A percentile compares a stretch with the other conserved stretches of the same genome.
Evolutionary conservation across 2,888 invertebrate species (phyloP).

Genomic region (Caenorhabditis sp.): DNA sequence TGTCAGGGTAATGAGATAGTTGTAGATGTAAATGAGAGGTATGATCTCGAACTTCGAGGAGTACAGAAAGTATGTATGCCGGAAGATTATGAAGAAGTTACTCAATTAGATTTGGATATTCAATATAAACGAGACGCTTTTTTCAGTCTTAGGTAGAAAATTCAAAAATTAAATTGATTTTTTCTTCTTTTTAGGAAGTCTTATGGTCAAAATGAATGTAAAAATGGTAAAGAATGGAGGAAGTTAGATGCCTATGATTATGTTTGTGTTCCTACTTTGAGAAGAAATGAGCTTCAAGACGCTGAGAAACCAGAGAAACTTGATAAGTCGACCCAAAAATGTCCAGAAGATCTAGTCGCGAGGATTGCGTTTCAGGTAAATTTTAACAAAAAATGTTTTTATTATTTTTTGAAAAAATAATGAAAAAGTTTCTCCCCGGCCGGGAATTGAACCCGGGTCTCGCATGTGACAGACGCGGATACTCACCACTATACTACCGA

Average conservation of each 20-base stretch:
- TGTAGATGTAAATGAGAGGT: slow-evolving; percentile 5
- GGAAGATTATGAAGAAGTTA: slow-evolving; percentile 4
- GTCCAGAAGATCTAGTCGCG: slow-evolving; percentile 4
- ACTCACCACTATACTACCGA: slow-evolving; percentile 69
- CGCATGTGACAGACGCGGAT: slow-evolving; percentile 67
- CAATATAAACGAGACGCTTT: slow-evolving; percentile 34
- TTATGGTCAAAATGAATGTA: slow-evolving; percentile 64
- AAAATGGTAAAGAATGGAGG: slow-evolving; percentile 62
- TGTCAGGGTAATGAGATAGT: slow-evolving; percentile 13
- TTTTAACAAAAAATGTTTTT: slow-evolving; percentile 41
- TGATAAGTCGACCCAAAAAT: neutral
- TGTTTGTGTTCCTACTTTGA: slow-evolving; percentile 59
- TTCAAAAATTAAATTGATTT: neutral
- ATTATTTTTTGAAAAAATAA: neutral
- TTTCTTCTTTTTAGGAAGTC: slow-evolving; percentile 49
- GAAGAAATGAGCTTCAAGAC: slow-evolving; percentile 5
- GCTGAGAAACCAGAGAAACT: neutral
- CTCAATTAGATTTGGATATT: slow-evolving; percentile 23
- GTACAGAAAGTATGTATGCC: slow-evolving; percentile 22
- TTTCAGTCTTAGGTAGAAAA: slow-evolving; percentile 25
- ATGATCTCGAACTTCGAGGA: slow-evolving; percentile 13
- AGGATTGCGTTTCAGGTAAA: neutral
- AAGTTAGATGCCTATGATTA: slow-evolving; percentile 68
- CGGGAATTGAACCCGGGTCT: slow-evolving; percentile 58
- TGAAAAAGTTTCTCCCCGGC: slow-evolving; percentile 45